Base-by-base conservation (phyloP, 2,113 vertebrate species). In the Ivindomyrus marchei region DNA sequence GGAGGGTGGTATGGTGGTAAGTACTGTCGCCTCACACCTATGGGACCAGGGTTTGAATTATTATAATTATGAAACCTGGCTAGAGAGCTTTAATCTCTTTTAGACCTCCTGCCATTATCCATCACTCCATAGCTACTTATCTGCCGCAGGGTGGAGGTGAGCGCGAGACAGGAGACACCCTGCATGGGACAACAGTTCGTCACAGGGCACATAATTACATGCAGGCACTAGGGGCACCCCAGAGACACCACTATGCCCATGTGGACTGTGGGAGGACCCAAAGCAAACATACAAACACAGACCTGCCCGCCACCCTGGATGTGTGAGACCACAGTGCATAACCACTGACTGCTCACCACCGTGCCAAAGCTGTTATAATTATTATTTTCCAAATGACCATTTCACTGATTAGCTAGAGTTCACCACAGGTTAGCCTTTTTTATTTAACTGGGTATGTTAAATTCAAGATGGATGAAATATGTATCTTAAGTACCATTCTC, bases 401-500 rank as follows among this genome's bases (percentile, higher is more conserved):
- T 70, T 70, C 10, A 70, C 62, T 70, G 62, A 70, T 70, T 31
- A 70, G 62, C n/a, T 31, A 31, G n/a, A 27, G n/a, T 10, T 70
- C 62, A 70, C 3, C 62, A 66, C n/a, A 66, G 62, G 62, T 10
- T 66, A 27, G n/a, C 24, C 8, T 66, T 66, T 53, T 27, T 62
- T 62, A 27, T 66, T 27, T 27, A 66, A 66, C 9, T 66, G 62
- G n/a, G 8, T 66, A 66, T 66, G 62, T 66, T 66, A 85, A 85
- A 85, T n/a, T 46, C 42, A 47, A 49, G 45, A 85, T 85, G 83
- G 9, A n/a, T 85, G 83, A 85, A 85, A 85, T 70, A 70, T 70
- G 27, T 27, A 31, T 70, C n/a, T 70, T 13, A 27, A 80, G 74
- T 42, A 21, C 36, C 5, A 9, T 80, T 80, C 31, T n/a, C 5